A percentile compares a stretch with the other conserved stretches of the same genome.
phyloP scores from a whole-genome alignment of 2,888 invertebrate species.

The Auanema sp. region DNA sequence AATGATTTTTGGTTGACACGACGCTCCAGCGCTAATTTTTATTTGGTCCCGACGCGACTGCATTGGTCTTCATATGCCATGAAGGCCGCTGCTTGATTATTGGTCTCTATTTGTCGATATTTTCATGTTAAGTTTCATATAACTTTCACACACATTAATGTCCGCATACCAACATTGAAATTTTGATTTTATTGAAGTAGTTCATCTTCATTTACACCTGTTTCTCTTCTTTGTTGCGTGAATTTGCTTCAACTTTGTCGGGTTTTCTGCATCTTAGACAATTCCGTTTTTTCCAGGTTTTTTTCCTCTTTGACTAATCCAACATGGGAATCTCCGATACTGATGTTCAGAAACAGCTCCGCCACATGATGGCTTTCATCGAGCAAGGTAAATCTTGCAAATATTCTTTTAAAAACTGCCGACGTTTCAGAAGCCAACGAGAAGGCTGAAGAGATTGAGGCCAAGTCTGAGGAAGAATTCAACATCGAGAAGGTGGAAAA shows the following conservation, averaged over 20 bases:
- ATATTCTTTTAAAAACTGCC: background rate
- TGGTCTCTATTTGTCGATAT: conserved; percentile 8
- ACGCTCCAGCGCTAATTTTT: background rate
- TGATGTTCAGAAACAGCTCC: conserved; percentile 76
- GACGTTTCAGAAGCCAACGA: conserved; percentile 87
- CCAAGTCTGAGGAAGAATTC: conserved; percentile 99
- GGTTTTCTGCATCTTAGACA: too few species aligned
- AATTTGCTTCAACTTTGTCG: too few species aligned
- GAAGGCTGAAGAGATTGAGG: conserved; percentile 99
- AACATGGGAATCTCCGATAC: conserved; percentile 64
- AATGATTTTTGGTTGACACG: conserved; percentile 1
- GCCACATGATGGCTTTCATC: conserved; percentile 99
- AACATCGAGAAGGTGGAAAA: conserved; percentile 84
- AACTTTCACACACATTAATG: background rate
- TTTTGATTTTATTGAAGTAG: background rate
- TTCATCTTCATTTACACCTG: background rate
- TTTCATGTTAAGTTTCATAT: conserved; percentile 1
- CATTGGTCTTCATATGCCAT: background rate
- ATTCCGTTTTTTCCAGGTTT: too few species aligned
- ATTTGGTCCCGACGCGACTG: background rate
- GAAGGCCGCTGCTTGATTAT: conserved; percentile 6
- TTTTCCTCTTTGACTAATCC: background rate
- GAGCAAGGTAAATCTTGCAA: conserved; percentile 74
- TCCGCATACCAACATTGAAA: too few species aligned
- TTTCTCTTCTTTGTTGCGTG: too few species aligned